Base-by-base conservation (phyloP, 2,113 vertebrate genomes). In the Taxidea taxus region DNA sequence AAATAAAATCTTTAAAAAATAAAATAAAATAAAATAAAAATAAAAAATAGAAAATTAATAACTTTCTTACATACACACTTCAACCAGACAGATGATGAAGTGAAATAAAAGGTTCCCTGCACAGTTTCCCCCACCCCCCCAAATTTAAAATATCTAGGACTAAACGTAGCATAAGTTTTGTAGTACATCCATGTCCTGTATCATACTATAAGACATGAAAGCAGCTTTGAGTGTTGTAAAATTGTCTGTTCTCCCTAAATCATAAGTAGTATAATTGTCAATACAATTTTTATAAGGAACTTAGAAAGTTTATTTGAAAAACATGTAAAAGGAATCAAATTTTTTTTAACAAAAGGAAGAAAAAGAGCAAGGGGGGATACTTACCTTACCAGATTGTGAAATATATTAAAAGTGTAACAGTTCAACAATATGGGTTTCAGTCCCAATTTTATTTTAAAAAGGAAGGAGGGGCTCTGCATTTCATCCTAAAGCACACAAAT, bases 161-260 rank as follows among this genome's bases (percentile, higher is more conserved):
- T 80, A 80, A 94, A 31, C 34, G 31, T 72, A 49, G 10, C 77
- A 49, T 80, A 92, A 60, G 81, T 56, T 85, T 84, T 87, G 7
- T 5, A 92, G 23, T 75, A 60, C 25, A 11, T 86, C 85, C 51
- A 70, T 88, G 11, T 66, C 31, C 1, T 34, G 0, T 75, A 15
- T 95, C 39, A 92, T 87, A 87, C 66, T 66, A 2, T 75, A 44
- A 27, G 49, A 81, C 5, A 25, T 34, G 34, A 78, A 94, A 86
- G 64, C 82, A 91, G 37, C 29, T 4, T 78, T 88, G n/a, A 90
- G 60, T 87, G 56, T 58, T 94, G 6, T 92, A 49, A 97, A 96
- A 31, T 39, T n/a, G 14, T 70, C 37, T 82, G 29, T 86, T 91
- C 20, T 90, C n/a, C 80, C 74, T 94, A 83, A 95, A 83, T 95